These are phyloP conservation scores for Caerostris darwini DNA, from an alignment of 1,140 invertebrate genomes.

Conservation along the genomic window DNA sequence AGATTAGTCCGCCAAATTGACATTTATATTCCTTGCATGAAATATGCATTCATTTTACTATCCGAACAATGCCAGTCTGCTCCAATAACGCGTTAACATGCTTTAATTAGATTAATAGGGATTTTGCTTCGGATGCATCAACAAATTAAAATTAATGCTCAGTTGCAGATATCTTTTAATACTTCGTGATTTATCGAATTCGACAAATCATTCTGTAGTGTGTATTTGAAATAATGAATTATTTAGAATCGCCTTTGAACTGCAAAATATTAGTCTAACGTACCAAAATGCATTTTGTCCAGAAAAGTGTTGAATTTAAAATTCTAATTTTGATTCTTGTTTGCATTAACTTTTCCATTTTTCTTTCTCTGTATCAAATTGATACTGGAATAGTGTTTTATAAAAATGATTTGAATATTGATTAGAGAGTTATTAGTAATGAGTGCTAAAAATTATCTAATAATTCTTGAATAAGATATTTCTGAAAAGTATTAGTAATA, in stretches of 20 bases:
- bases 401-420: too few relatives aligned
- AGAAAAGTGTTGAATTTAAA: too few relatives aligned
- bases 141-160: neutral
- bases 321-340: too few relatives aligned
- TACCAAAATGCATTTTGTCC: too few relatives aligned
- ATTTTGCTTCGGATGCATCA: neutral
- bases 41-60: neutral
- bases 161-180: neutral
- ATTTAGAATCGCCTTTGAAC: neutral
- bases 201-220: constrained; percentile 4
- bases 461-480: too few relatives aligned
- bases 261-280: too few relatives aligned
- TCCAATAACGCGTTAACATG: neutral
- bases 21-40: neutral
- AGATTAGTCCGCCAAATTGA: neutral
- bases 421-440: too few relatives aligned
- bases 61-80: neutral
- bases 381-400: too few relatives aligned
- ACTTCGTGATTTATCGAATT: neutral
- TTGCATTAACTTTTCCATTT: too few relatives aligned
- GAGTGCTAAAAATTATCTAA: too few relatives aligned
- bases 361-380: too few relatives aligned
- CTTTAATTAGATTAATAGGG: constrained; percentile 20
- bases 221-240: neutral
- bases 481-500: too few relatives aligned